Evolutionary conservation across 2,888 invertebrate species (phyloP).

Genomic region (Melieria picta): DNA sequence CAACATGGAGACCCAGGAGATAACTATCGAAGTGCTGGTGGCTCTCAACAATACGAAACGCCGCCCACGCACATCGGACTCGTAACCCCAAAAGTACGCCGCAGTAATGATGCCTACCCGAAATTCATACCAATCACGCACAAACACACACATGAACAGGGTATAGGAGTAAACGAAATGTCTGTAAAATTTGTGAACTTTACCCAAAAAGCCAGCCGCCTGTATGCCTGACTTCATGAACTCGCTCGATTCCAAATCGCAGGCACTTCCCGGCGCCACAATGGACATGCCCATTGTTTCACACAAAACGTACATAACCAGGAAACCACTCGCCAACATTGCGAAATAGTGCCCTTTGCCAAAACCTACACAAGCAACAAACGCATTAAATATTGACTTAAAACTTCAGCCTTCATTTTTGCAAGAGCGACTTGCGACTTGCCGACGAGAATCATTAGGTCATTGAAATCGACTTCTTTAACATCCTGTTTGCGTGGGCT

Average conservation of each 20-base stretch:
- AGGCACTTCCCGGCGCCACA: constrained; percentile 44
- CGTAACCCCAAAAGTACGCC: constrained; percentile 51
- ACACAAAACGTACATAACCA: constrained; percentile 48
- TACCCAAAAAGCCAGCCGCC: constrained; percentile 41
- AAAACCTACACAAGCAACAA: constrained; percentile 40
- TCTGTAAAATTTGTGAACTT: neutral
- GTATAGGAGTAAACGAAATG: neutral
- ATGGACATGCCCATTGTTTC: constrained; percentile 53
- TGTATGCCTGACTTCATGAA: constrained; percentile 39
- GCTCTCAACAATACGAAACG: constrained; percentile 47
- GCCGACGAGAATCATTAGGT: too few species aligned
- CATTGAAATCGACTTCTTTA: too few species aligned
- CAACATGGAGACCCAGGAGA: constrained; percentile 48
- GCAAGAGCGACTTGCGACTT: too few species aligned
- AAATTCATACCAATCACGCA: neutral
- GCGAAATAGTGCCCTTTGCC: constrained; percentile 45
- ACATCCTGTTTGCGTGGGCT: too few species aligned
- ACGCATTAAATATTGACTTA: too few species aligned
- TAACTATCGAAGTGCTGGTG: constrained; percentile 41
- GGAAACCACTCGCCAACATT: constrained; percentile 46
- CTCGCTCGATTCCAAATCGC: constrained; percentile 47
- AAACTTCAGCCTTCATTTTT: too few species aligned
- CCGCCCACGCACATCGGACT: constrained; percentile 48
- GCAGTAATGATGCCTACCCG: constrained; percentile 49
- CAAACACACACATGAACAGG: neutral